These are phyloP conservation scores for Actinostola sp. DNA, from an alignment of 92 coral and sea anemone species.

Conservation along the genomic window DNA sequence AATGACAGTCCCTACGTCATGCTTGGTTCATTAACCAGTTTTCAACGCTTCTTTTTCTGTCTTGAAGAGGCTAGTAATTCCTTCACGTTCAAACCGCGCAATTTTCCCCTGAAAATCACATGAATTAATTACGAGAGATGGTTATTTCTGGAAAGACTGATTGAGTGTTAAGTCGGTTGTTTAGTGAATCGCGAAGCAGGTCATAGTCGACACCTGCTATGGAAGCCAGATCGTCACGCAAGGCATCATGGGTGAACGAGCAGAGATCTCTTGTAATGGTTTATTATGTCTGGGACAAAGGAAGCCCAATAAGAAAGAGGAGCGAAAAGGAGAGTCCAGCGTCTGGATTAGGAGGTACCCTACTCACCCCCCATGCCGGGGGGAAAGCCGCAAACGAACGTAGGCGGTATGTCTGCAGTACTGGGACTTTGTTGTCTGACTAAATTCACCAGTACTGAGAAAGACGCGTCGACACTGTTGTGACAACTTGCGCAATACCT, in stretches of 20 bases:
- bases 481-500: no score
- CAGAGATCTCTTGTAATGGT: background rate
- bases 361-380: no score
- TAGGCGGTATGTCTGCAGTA: no score
- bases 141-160: slow-evolving; percentile 19
- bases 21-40: background rate
- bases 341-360: no score
- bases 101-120: slow-evolving; percentile 1
- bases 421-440: no score
- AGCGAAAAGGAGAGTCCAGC: no score
- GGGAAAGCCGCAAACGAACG: no score
- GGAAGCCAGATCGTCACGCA: background rate
- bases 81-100: background rate
- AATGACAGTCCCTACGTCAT: background rate
- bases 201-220: slow-evolving; percentile 13
- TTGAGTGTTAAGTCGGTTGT: slow-evolving; percentile 27
- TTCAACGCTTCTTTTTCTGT: background rate
- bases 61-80: background rate
- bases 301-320: no score
- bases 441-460: no score
- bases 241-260: slow-evolving; percentile 6
- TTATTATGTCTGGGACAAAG: background rate
- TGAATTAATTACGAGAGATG: slow-evolving; percentile 8
- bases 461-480: no score
- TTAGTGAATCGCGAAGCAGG: slow-evolving; percentile 23